Conservation (phyloP, 37 sponge, comb jelly and placozoan species). For the Chondrosia reniformis region DNA sequence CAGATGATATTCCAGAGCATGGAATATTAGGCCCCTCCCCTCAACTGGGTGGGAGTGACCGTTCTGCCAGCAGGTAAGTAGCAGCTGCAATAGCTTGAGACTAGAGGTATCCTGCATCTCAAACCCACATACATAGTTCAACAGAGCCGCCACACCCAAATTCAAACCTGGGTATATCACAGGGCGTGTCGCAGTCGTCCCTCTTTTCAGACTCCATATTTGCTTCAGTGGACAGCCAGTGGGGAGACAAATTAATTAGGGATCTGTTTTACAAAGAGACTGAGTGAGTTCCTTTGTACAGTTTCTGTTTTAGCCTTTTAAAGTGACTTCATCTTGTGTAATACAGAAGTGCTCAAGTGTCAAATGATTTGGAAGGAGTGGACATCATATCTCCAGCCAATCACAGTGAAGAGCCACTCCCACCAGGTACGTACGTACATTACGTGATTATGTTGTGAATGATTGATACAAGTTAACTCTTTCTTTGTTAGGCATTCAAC, state of each 20-base stretch:
- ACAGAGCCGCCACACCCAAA: background rate
- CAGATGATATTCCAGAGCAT: constrained; percentile 12
- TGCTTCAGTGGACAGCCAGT: background rate
- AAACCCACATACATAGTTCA: background rate
- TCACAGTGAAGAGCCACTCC: too few species aligned
- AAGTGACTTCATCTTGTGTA: too few species aligned
- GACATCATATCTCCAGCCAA: too few species aligned
- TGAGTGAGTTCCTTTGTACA: too few species aligned
- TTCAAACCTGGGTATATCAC: background rate
- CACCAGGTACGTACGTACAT: too few species aligned
- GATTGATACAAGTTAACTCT: too few species aligned
- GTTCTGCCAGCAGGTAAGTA: background rate
- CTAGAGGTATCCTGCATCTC: too few species aligned
- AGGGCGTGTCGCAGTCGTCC: background rate
- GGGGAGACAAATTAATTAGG: background rate
- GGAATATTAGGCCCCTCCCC: background rate
- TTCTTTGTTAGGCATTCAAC: background rate
- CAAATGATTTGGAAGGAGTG: too few species aligned
- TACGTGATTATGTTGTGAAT: too few species aligned
- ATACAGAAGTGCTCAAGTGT: too few species aligned
- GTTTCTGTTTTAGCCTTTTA: too few species aligned
- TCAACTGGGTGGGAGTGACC: background rate
- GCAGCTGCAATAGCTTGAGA: background rate
- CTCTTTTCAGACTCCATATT: background rate
- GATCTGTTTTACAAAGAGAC: background rate